Conservation (phyloP, 2,113 vertebrate species). For the Pogona vitticeps region DNA sequence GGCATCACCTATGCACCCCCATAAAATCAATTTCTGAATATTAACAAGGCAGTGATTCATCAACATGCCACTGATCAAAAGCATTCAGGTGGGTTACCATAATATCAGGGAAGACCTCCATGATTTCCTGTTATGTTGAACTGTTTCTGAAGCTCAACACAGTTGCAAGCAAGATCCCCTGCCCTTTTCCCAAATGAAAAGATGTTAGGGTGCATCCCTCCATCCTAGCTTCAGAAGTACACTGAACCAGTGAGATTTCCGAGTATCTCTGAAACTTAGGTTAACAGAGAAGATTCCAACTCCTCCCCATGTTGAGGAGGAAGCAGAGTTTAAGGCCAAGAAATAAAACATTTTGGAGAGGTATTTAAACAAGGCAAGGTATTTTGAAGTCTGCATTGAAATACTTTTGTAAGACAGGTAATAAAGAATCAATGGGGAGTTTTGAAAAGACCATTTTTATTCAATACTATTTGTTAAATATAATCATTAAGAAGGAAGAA, state of each 20-base stretch:
- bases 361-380: neutral
- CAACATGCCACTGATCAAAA: too few species aligned
- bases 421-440: neutral
- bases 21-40: too few species aligned
- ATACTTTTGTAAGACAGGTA: neutral
- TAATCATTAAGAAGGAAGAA: neutral
- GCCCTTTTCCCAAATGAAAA: neutral
- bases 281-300: neutral
- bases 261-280: neutral
- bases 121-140: neutral
- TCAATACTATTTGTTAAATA: neutral
- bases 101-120: too few species aligned
- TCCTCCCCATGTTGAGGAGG: neutral
- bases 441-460: neutral
- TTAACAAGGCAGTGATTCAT: neutral
- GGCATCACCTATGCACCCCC: neutral
- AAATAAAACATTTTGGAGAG: too few species aligned
- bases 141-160: neutral
- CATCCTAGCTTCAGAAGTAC: neutral
- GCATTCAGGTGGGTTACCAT: too few species aligned
- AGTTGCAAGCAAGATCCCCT: neutral
- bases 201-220: too few species aligned
- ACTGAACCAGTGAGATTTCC: neutral
- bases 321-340: too few species aligned
- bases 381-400: neutral